Conservation (phyloP, 1,140 invertebrate species). For the Drosophila albomicans region DNA sequence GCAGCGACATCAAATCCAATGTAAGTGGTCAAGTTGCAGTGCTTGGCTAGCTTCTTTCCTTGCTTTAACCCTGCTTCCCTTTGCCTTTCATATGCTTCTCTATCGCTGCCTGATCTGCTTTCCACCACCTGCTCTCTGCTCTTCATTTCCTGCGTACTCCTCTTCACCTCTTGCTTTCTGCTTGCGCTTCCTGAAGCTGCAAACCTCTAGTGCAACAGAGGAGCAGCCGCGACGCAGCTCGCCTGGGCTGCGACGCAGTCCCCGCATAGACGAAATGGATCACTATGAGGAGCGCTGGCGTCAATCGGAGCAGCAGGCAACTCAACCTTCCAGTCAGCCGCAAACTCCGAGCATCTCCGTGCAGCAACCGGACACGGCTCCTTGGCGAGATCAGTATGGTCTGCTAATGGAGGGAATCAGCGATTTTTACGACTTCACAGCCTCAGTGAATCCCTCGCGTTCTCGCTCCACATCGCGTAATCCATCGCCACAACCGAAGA, state of each 20-base stretch:
- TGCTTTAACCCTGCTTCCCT: conserved; percentile 58
- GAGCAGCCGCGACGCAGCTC: conserved; percentile 61
- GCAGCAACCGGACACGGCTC: conserved; percentile 64
- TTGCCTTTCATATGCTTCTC: conserved; percentile 60
- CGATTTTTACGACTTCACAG: conserved; percentile 82
- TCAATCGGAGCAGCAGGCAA: conserved; percentile 45
- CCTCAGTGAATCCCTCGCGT: conserved; percentile 75
- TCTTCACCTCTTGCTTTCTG: no score
- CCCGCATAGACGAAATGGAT: conserved; percentile 78
- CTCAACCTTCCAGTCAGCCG: conserved; percentile 7
- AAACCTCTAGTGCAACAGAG: conserved; percentile 66
- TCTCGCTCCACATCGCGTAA: conserved; percentile 69
- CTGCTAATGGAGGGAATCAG: conserved; percentile 78
- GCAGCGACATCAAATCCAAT: conserved; percentile 72
- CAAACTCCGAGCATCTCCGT: conserved; percentile 53
- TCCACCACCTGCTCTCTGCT: conserved; percentile 5
- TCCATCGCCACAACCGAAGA: conserved; percentile 65
- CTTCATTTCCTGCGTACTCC: neutral
- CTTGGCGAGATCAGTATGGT: conserved; percentile 77
- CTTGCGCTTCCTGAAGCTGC: conserved; percentile 57
- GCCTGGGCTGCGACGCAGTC: conserved; percentile 75
- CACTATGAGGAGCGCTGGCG: conserved; percentile 79
- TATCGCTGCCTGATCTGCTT: conserved; percentile 6
- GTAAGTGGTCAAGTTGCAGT: conserved; percentile 52
- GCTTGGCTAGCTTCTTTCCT: conserved; percentile 6